Evolutionary conservation across 2,797 vertebrate genomes (phyloP).

Genomic region (Tauraco hartlaubi): DNA sequence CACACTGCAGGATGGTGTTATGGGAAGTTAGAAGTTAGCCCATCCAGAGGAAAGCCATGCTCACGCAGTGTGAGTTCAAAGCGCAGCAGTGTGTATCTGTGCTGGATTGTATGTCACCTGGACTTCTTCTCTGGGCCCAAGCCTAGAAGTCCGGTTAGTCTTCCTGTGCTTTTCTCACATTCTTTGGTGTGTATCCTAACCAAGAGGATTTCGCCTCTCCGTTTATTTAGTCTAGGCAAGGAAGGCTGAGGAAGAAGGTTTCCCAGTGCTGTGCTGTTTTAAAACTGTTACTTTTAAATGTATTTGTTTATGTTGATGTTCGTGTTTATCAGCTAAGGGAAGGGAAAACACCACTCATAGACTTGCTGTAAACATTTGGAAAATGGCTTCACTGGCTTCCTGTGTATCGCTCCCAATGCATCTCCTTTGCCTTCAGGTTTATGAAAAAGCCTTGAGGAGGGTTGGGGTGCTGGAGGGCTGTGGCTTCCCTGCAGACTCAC

Average conservation of each 20-base stretch:
- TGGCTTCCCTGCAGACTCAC: rapidly evolving
- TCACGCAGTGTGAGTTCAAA: background rate
- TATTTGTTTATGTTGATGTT: constrained; percentile 29
- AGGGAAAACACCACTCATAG: background rate
- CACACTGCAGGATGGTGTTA: background rate
- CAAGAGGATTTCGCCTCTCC: background rate
- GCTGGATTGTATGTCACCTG: background rate
- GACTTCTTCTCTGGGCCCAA: background rate
- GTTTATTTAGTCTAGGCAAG: constrained; percentile 54
- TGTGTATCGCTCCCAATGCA: background rate
- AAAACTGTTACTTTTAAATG: background rate
- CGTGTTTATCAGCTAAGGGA: background rate
- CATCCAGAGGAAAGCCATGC: background rate
- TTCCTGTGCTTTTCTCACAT: background rate
- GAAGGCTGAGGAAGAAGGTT: background rate
- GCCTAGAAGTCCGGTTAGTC: background rate
- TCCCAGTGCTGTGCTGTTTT: background rate
- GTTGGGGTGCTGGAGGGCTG: background rate
- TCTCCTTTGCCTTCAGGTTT: background rate
- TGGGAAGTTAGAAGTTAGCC: background rate
- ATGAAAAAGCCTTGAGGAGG: background rate
- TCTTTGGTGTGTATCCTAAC: background rate
- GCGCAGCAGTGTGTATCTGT: background rate
- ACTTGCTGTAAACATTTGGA: background rate
- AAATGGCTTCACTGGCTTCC: background rate